Conservation (phyloP, 1,140 invertebrate species). For the Teleogryllus occipitalis region DNA sequence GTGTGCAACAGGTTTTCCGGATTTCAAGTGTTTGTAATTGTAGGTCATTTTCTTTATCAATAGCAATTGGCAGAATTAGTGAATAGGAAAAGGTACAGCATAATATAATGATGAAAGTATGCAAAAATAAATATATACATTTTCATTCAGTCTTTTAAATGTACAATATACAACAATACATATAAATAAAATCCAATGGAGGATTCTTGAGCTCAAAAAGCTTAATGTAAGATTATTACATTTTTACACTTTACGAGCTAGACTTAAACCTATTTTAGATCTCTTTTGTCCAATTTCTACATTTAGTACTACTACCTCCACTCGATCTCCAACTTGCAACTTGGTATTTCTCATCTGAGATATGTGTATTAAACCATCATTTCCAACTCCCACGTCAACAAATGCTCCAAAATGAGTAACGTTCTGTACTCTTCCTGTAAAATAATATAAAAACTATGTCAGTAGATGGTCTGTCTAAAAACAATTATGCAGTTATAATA, state of each 20-base stretch:
- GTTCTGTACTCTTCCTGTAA: conserved; percentile 61
- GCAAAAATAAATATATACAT: no score
- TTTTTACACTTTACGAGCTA: not conserved
- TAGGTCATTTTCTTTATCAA: no score
- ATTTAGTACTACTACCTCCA: conserved; percentile 16
- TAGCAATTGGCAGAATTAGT: no score
- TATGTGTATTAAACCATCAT: conserved; percentile 59
- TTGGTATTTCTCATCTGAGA: conserved; percentile 1
- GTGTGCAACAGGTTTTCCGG: no score
- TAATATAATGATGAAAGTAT: no score
- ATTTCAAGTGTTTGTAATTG: no score
- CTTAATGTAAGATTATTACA: no score
- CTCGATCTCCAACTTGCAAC: conserved; percentile 19
- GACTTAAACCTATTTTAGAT: conserved; percentile 1
- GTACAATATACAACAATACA: no score
- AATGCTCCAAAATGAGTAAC: conserved; percentile 85
- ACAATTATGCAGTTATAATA: not conserved
- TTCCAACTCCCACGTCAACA: conserved; percentile 77
- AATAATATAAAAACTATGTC: not conserved
- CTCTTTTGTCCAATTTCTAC: not conserved
- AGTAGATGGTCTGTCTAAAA: not conserved
- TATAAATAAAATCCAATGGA: no score
- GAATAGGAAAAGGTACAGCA: no score
- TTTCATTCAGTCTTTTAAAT: no score
- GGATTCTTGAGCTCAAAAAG: no score